Evolutionary conservation across 1,140 invertebrate genomes (phyloP).

Genomic region (Nylanderia fulva): DNA sequence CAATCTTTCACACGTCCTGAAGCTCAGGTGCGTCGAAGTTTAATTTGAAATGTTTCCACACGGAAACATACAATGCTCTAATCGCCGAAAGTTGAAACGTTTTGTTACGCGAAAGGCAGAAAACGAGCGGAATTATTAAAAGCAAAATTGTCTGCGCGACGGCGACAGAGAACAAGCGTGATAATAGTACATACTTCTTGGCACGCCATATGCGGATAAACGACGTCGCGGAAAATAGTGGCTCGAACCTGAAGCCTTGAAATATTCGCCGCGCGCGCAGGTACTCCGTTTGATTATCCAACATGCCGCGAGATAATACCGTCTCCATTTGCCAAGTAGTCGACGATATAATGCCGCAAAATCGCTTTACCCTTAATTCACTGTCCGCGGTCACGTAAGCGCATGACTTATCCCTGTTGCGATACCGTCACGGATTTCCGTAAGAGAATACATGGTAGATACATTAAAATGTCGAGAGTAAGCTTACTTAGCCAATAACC

Average conservation of each 20-base stretch:
- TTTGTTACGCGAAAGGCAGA: not conserved
- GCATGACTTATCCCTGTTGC: constrained; percentile 48
- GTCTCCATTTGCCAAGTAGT: constrained; percentile 73
- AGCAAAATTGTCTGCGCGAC: constrained; percentile 43
- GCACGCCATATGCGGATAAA: constrained; percentile 70
- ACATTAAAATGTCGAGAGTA: not conserved
- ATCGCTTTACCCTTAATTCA: constrained; percentile 71
- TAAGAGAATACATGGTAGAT: not conserved
- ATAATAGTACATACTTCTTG: constrained; percentile 69
- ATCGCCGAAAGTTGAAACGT: constrained; percentile 65
- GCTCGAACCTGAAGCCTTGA: constrained; percentile 75
- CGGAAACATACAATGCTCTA: constrained; percentile 58
- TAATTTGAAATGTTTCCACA: constrained; percentile 70
- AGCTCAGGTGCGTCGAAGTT: constrained; percentile 61
- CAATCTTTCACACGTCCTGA: constrained; percentile 1
- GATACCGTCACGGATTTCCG: constrained; percentile 51
- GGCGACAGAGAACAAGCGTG: constrained; percentile 75
- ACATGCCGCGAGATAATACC: constrained; percentile 67
- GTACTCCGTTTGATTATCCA: constrained; percentile 81
- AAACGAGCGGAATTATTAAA: constrained; percentile 73
- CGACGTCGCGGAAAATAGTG: constrained; percentile 73
- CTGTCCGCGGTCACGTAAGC: constrained; percentile 67
- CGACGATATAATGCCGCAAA: constrained; percentile 68
- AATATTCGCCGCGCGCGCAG: constrained; percentile 75
- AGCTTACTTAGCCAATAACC: not conserved